These are phyloP conservation scores for Sander lucioperca DNA, from an alignment of 2,113 vertebrate species.

Conservation along the genomic window DNA sequence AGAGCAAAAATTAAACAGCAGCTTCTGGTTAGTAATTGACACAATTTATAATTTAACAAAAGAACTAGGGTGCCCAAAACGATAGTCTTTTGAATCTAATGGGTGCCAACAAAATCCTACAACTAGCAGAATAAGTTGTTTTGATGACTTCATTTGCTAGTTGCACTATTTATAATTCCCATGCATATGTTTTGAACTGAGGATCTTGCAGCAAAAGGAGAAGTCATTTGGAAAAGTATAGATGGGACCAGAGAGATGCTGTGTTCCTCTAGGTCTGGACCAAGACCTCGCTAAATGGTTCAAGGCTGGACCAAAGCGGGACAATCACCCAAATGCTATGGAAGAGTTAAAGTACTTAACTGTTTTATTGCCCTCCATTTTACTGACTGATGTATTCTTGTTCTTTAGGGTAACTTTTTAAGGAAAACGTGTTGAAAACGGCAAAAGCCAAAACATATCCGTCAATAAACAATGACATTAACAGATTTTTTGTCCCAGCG, in stretches of 20 bases:
- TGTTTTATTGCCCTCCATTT: background rate
- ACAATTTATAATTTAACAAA: no score
- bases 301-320: no score
- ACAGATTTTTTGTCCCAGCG: background rate
- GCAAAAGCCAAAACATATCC: background rate
- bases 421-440: background rate
- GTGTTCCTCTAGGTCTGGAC: background rate
- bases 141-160: no score
- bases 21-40: background rate
- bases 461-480: background rate
- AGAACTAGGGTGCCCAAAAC: no score
- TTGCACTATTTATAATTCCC: background rate
- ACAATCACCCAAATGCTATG: background rate
- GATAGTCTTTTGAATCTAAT: no score
- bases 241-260: background rate
- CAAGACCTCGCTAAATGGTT: background rate
- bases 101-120: no score
- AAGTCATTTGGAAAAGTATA: background rate
- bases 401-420: background rate
- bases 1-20: background rate
- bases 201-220: background rate
- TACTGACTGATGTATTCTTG: no score
- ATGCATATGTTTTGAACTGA: background rate
- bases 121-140: no score
- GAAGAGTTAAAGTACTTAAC: background rate